Percentiles rank a stretch among this genome's conserved stretches.
phyloP scores from a whole-genome alignment of 2,888 invertebrate genomes.

The Agriotes lineatus region DNA sequence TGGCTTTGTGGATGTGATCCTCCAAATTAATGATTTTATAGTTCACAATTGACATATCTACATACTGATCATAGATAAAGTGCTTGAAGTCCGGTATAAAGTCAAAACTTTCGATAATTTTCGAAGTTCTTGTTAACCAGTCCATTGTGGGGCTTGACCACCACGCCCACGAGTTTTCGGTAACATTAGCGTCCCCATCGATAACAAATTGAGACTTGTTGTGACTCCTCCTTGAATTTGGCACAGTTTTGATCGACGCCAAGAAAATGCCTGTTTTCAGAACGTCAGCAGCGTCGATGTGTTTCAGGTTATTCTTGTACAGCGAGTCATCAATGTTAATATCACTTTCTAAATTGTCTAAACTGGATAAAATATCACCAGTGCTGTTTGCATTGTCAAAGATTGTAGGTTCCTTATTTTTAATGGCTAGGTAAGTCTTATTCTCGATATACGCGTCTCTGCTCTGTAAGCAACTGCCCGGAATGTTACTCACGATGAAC shows the following conservation, averaged over 20 bases:
- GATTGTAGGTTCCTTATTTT: neutral
- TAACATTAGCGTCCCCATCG: constrained; percentile 23
- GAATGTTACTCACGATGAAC: constrained; percentile 68
- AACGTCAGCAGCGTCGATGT: constrained; percentile 58
- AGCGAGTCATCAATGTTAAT: neutral
- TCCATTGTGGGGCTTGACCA: constrained; percentile 64
- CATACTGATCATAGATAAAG: constrained; percentile 45
- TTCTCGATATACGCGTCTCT: neutral
- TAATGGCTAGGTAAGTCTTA: neutral
- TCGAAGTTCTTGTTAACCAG: constrained; percentile 62
- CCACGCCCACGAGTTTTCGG: constrained; percentile 62
- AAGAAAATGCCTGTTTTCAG: constrained; percentile 62
- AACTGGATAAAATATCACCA: neutral
- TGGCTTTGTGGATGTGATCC: constrained; percentile 62
- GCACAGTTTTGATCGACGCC: constrained; percentile 57
- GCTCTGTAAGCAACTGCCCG: constrained; percentile 64
- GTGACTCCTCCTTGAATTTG: constrained; percentile 5
- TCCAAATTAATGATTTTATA: constrained; percentile 58
- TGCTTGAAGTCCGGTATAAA: constrained; percentile 46
- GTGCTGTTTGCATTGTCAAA: neutral
- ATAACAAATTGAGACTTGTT: constrained; percentile 37
- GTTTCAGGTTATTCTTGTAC: constrained; percentile 34
- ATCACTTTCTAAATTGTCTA: neutral
- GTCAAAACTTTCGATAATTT: constrained; percentile 52
- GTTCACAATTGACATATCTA: constrained; percentile 56